Evolutionary conservation across 2,113 vertebrate species (phyloP).

Genomic region (Gallinago media): DNA sequence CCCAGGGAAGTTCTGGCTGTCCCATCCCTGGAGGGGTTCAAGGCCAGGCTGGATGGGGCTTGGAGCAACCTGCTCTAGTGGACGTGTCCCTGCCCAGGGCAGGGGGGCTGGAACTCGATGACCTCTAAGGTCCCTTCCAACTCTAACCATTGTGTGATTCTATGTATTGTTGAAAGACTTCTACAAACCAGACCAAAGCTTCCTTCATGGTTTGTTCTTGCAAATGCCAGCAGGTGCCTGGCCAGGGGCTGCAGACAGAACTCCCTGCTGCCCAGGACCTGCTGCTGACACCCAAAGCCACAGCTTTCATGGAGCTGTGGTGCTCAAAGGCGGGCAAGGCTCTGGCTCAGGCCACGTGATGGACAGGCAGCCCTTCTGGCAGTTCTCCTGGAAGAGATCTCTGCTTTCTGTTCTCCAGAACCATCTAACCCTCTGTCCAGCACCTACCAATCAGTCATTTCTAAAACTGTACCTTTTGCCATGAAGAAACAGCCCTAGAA

Average conservation of each 20-base stretch:
- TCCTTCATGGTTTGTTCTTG: not conserved
- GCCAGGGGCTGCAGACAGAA: not conserved
- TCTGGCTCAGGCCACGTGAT: not conserved
- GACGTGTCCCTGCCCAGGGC: too few species aligned
- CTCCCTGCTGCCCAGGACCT: not conserved
- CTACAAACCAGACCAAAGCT: not conserved
- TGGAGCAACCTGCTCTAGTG: too few species aligned
- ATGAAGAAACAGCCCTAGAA: not conserved
- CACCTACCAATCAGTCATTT: not conserved
- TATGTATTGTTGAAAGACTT: not conserved
- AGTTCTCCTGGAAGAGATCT: not conserved
- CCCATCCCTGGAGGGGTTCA: too few species aligned
- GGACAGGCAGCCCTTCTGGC: not conserved
- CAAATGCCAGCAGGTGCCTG: not conserved
- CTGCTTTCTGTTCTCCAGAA: not conserved
- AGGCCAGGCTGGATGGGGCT: too few species aligned
- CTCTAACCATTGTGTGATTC: too few species aligned
- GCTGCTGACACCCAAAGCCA: fast-evolving
- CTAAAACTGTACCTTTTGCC: too few species aligned
- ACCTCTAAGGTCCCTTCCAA: too few species aligned
- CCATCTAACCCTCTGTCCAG: not conserved
- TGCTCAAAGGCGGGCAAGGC: not conserved
- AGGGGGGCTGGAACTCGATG: too few species aligned
- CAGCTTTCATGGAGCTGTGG: not conserved
- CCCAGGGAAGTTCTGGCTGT: too few species aligned